Evolutionary conservation across 1,140 invertebrate genomes (phyloP), one percentile per base, ranked within the genome.

Genomic region (Caenorhabditis remanei): DNA sequence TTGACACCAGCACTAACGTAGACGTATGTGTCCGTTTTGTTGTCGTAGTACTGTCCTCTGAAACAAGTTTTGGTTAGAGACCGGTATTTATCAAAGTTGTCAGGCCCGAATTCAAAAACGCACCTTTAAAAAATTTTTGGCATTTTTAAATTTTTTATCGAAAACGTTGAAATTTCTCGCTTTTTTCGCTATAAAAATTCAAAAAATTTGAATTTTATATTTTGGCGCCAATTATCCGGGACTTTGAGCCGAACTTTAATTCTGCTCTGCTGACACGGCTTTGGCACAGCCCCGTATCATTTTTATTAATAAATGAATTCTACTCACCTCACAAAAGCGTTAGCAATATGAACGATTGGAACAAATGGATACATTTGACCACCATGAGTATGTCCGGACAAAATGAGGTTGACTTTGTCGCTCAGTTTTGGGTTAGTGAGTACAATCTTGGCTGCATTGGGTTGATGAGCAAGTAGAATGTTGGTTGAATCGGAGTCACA

Each of bases 1-100:
- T 88, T 88, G 13, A 87, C 86, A 56, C 88, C 88, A 16, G 88
- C 88, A 21, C 87, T 88, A 2, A 88, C 88, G 43, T 87, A 87
- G 4, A 88, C 88, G 24, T 87, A 71, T 11, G 85, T 83, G 8
- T 83, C 85, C 9, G 88, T 87, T 43, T 9, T 19, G 9, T 48
- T 41, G 48, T 88, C 43, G 40, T 84, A 71, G 53, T 88, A 88
- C 32, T 88, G 85, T 9, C 88, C 88, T 53, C 86, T 87, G 55
- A 86, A 86, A 85, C 9, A 14, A 41, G 0, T 21, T 65, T 53
- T 63, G n/a, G 82, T 19, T 6, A 41, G 24, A 6, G 19, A 7
- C 14, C 14, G 21, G n/a, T n/a, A n/a, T n/a, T n/a, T n/a, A n/a
- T n/a, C n/a, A n/a, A n/a, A n/a, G n/a, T n/a, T n/a, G n/a, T n/a